phyloP scores from a whole-genome alignment of 1,140 invertebrate species.

The Rhopalosiphum padi region DNA sequence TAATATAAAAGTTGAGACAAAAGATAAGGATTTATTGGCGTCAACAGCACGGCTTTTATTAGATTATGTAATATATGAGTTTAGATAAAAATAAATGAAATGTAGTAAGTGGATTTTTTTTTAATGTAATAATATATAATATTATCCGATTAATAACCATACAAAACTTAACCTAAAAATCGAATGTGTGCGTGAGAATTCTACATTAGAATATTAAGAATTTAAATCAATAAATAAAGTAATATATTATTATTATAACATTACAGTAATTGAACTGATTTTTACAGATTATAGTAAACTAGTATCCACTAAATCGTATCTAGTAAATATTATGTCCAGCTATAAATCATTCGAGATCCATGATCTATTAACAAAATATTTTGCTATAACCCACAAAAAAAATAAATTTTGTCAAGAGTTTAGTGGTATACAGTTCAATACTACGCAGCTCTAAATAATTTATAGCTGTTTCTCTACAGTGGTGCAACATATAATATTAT shows the following conservation, averaged over 20 bases:
- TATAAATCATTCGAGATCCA: background rate
- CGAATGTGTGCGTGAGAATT: background rate
- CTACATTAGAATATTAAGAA: background rate
- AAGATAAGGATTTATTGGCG: conserved; percentile 8
- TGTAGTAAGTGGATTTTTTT: background rate
- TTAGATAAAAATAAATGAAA: conserved; percentile 20
- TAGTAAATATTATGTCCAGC: background rate
- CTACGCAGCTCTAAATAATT: background rate
- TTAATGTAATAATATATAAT: background rate
- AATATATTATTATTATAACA: background rate
- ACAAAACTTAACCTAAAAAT: background rate
- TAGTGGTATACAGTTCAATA: background rate
- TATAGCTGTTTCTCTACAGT: background rate
- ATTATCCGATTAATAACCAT: background rate
- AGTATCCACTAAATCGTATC: background rate
- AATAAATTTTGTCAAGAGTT: background rate
- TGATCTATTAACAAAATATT: background rate
- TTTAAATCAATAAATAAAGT: background rate
- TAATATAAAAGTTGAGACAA: conserved; percentile 4
- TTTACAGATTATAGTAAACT: background rate
- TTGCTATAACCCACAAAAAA: no score
- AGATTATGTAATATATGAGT: background rate
- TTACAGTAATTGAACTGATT: background rate
- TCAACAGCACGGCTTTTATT: background rate
- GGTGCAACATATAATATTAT: background rate